A percentile compares a stretch with the other conserved stretches of the same genome.
Evolutionary conservation across 2,888 invertebrate species (phyloP).

Genomic region (Oxytorus armatus): DNA sequence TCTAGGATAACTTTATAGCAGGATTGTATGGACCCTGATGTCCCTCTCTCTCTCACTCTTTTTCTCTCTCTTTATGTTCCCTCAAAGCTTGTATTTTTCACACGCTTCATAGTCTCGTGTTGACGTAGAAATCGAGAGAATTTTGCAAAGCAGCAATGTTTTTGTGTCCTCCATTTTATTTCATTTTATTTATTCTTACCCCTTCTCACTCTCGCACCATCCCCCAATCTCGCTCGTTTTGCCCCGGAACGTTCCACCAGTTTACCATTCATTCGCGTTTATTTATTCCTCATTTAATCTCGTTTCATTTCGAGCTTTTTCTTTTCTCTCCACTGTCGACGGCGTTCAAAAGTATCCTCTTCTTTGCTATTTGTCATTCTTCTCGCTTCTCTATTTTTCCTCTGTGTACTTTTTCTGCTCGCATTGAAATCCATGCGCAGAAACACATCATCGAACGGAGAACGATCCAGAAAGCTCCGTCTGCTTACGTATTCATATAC

Average conservation of each 20-base stretch:
- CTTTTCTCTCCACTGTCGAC: neutral
- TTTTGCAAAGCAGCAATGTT: constrained; percentile 21
- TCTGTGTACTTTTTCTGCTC: constrained; percentile 16
- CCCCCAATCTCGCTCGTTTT: constrained; percentile 8
- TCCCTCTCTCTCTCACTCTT: neutral
- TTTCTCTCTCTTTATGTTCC: neutral
- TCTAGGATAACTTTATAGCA: constrained; percentile 24
- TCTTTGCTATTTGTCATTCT: constrained; percentile 3
- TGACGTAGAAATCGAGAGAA: constrained; percentile 21
- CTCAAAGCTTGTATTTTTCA: constrained; percentile 22
- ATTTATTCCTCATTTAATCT: constrained; percentile 18
- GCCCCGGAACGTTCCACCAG: neutral
- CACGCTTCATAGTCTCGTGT: neutral
- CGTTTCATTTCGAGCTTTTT: constrained; percentile 1
- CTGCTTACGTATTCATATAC: neutral
- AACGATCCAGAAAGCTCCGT: neutral
- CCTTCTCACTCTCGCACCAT: neutral
- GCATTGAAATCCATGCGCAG: constrained; percentile 33
- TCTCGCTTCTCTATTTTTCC: neutral
- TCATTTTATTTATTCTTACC: neutral
- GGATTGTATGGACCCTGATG: constrained; percentile 25
- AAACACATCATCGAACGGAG: constrained; percentile 1
- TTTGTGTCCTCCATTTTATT: neutral
- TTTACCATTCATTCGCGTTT: constrained; percentile 3
- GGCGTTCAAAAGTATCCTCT: constrained; percentile 25